These are phyloP conservation scores for Athalia rosae DNA, from an alignment of 2,888 invertebrate genomes.

Conservation along the genomic window DNA sequence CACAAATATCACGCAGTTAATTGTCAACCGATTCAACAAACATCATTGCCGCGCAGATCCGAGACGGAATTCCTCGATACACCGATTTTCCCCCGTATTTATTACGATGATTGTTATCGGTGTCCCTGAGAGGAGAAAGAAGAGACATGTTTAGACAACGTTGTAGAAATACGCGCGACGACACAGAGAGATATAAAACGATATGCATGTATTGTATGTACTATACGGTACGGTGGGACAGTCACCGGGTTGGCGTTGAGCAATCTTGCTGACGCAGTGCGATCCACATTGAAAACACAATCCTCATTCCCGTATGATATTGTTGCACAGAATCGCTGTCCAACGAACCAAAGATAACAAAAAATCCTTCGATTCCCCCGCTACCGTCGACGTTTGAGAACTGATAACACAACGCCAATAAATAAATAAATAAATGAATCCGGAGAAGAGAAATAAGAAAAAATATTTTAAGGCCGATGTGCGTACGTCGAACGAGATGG, in stretches of 20 bases:
- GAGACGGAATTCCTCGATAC: not conserved
- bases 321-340: not conserved
- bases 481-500: too few species aligned
- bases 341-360: too few species aligned
- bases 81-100: not conserved
- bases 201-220: not conserved
- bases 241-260: not conserved
- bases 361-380: too few species aligned
- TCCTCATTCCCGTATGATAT: not conserved
- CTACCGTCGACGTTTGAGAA: too few species aligned
- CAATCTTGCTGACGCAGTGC: constrained; percentile 6
- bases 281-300: not conserved
- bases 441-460: too few species aligned
- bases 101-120: not conserved
- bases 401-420: too few species aligned
- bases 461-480: too few species aligned
- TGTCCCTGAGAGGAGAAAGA: not conserved
- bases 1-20: not conserved
- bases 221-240: too few species aligned
- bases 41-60: not conserved
- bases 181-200: too few species aligned
- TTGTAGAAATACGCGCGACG: too few species aligned
- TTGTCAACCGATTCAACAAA: not conserved
- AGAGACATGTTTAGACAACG: not conserved
- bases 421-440: too few species aligned